Percentiles rank a stretch among this genome's conserved stretches.
Evolutionary conservation across 2,797 vertebrate genomes (phyloP).

Genomic region (Meda fulgida): DNA sequence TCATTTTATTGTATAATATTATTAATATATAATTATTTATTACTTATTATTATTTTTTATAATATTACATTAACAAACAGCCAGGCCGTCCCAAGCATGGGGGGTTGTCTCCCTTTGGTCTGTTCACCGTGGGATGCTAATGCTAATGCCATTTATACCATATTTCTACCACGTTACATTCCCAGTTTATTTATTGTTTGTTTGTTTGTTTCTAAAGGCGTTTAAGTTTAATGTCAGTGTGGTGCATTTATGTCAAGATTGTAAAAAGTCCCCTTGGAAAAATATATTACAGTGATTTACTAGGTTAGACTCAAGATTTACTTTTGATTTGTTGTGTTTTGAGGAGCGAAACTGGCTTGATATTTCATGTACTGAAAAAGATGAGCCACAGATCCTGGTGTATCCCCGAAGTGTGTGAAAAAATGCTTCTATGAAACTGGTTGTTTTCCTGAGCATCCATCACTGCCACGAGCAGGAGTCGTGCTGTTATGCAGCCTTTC

Average conservation of each 20-base stretch:
- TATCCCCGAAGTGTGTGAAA: not conserved
- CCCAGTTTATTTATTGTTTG: not conserved
- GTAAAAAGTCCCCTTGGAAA: constrained; percentile 50
- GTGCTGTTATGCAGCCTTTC: constrained; percentile 12
- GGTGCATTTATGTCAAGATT: constrained; percentile 16
- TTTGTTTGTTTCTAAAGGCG: not conserved
- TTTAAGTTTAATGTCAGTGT: not conserved
- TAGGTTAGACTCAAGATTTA: not conserved
- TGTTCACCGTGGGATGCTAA: too few relatives aligned
- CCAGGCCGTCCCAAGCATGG: too few relatives aligned
- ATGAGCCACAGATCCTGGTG: not conserved
- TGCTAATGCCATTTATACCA: not conserved
- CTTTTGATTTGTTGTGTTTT: constrained; percentile 21
- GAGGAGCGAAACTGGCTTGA: constrained; percentile 28
- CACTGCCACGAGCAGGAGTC: constrained; percentile 6
- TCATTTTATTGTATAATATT: not conserved
- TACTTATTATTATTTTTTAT: too few relatives aligned
- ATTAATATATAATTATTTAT: not conserved
- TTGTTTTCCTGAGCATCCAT: constrained; percentile 34
- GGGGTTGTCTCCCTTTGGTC: too few relatives aligned
- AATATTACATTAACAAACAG: too few relatives aligned
- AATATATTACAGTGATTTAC: not conserved
- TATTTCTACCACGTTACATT: not conserved
- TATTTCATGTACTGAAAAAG: constrained; percentile 25
- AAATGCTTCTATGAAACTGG: constrained; percentile 25